phyloP scores from a whole-genome alignment of 2,888 invertebrate genomes.

The Perdita meconis region DNA sequence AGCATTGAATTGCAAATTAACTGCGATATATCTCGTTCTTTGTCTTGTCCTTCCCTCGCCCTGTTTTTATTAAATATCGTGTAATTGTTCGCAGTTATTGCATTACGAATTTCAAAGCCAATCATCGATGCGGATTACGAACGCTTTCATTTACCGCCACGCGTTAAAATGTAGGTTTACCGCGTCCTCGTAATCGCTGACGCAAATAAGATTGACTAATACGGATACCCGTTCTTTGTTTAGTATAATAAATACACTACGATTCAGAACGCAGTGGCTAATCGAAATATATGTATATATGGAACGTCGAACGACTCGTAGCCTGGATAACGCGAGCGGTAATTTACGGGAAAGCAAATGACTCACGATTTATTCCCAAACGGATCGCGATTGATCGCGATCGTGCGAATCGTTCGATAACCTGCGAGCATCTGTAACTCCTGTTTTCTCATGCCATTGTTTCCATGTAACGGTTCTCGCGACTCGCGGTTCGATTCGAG shows the following conservation, averaged over 20 bases:
- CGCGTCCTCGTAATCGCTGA: not conserved
- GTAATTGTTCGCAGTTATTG: constrained; percentile 1
- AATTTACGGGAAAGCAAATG: constrained; percentile 25
- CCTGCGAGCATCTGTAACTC: not conserved
- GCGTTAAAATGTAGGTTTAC: not conserved
- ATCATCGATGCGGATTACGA: not conserved
- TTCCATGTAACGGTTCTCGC: not conserved
- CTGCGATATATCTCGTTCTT: constrained; percentile 3
- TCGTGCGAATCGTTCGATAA: not conserved
- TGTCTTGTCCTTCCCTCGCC: constrained; percentile 12
- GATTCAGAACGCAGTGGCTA: constrained; percentile 4
- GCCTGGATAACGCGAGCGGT: constrained; percentile 1
- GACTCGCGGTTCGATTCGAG: too few species aligned
- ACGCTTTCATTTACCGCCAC: not conserved
- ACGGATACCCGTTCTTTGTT: not conserved
- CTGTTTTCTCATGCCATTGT: not conserved
- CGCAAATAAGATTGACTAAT: not conserved
- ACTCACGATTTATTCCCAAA: constrained; percentile 10
- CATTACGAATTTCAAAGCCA: constrained; percentile 3
- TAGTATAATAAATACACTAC: not conserved
- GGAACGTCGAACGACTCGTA: constrained; percentile 21
- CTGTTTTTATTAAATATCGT: not conserved
- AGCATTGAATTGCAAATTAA: constrained; percentile 66
- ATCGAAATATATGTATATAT: constrained; percentile 39
- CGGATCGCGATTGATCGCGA: too few species aligned